phyloP scores from a whole-genome alignment of 2,888 invertebrate genomes.

The Cerceris ruficornis region DNA sequence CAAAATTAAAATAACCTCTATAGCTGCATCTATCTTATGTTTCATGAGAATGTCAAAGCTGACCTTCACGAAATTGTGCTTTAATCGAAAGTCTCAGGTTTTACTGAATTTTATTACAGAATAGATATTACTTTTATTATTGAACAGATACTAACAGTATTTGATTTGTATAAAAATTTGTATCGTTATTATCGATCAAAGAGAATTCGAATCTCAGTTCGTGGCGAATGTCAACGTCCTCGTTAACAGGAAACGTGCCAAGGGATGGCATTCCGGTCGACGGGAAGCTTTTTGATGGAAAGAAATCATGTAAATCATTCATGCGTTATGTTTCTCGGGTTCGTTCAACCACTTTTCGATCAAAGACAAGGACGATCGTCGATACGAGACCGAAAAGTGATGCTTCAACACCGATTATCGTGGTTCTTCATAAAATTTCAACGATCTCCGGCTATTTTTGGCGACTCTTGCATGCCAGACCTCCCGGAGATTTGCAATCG shows the following conservation, averaged over 20 bases:
- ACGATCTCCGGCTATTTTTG: constrained; percentile 70
- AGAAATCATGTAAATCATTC: not conserved
- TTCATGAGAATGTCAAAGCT: no score
- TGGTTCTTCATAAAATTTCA: constrained; percentile 58
- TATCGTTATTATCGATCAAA: not conserved
- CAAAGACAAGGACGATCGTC: not conserved
- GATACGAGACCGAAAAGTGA: constrained; percentile 3
- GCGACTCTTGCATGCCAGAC: constrained; percentile 64
- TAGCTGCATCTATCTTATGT: no score
- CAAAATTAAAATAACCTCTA: no score
- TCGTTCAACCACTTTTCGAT: constrained; percentile 26
- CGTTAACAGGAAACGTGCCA: constrained; percentile 28
- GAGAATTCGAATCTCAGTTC: not conserved
- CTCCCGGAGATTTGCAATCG: constrained; percentile 67
- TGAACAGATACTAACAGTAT: no score
- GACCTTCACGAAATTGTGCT: no score
- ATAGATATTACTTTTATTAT: no score
- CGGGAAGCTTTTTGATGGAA: not conserved
- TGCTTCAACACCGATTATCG: constrained; percentile 21
- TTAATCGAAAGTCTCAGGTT: no score
- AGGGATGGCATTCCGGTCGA: not conserved
- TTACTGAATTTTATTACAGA: no score
- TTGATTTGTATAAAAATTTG: not conserved
- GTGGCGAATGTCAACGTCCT: constrained; percentile 25
- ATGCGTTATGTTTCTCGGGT: not conserved